Evolutionary conservation across 2,797 vertebrate species (phyloP), one percentile per base, ranked within the genome.

Genomic region (Coluber constrictor): DNA sequence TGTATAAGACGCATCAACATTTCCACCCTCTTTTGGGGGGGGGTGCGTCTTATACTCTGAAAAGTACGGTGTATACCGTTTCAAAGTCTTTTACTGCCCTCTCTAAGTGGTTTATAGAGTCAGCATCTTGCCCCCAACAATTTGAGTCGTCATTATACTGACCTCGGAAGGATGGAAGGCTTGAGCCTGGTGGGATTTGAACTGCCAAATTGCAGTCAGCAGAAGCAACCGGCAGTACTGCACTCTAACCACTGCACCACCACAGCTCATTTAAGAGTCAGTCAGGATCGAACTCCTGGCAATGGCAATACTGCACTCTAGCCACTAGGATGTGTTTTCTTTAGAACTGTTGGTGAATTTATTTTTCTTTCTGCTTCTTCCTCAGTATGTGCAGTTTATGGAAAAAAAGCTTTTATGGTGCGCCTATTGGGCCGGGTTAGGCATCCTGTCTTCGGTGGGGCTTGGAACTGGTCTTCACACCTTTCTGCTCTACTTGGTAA

Each of bases 351-450:
- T 32, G 27, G 3, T 32, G 86, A 20, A 32, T 18, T 32, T 3
- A 16, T 90, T 43, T 20, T 16, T 18, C 7, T 47, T 70, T 2
- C 92, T 90, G 92, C 93, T 91, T 95, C 94, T 18, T 96, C 90
- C 96, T 90, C 98, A 98, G 99, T 99, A 99, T 96, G 98, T 98
- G 94, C 96, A 89, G 94, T 98, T 98, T 96, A 97, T 98, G 97
- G 99, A 99, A 97, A 99, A 98, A 94, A 99, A 97, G 96, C 98
- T 99, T 95, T 98, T 99, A 86, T 99, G 99, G 98, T 99, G 99
- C 98, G 98, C 98, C 97, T 99, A 99, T 98, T 99, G 99, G 99
- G 98, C 98, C 97, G 99, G 99, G 97, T 96, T 99, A 96, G 98
- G 98, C 95, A 98, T 99, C 96, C 97, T 99, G 90, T 98, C 99